These are phyloP conservation scores for Hirtodrosophila histrioides DNA, from an alignment of 2,888 invertebrate species.

Conservation along the genomic window DNA sequence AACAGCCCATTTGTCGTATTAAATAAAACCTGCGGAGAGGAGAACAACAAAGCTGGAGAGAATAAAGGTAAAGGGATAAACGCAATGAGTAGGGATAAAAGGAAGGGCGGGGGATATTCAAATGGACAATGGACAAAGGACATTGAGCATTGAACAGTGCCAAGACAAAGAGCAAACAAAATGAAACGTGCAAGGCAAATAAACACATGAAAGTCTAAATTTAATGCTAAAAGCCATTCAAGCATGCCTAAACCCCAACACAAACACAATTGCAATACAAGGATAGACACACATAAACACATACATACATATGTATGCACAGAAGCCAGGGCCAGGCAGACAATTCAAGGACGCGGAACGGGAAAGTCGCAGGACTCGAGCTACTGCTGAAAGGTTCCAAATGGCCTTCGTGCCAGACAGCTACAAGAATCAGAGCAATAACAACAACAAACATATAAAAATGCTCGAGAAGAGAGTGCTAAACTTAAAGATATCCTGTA, in stretches of 20 bases:
- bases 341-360: background rate
- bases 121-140: constrained; percentile 22
- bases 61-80: constrained; percentile 1
- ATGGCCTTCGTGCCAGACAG: constrained; percentile 13
- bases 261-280: constrained; percentile 24
- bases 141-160: background rate
- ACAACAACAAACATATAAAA: background rate
- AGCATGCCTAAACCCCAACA: constrained; percentile 57
- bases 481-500: background rate
- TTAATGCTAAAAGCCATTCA: constrained; percentile 74
- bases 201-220: constrained; percentile 78
- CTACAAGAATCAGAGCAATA: constrained; percentile 5
- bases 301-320: background rate
- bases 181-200: constrained; percentile 73
- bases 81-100: background rate
- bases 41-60: constrained; percentile 13
- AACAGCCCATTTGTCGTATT: constrained; percentile 76
- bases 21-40: constrained; percentile 62
- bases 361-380: background rate
- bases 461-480: background rate
- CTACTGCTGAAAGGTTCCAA: background rate
- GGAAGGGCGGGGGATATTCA: background rate
- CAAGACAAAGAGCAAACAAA: constrained; percentile 59
- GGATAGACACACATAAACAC: background rate
- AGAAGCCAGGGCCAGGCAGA: background rate